Percentiles rank a stretch among this genome's conserved stretches.
Conservation (phyloP, 2,113 vertebrate species). For the Plecotus auritus region DNA sequence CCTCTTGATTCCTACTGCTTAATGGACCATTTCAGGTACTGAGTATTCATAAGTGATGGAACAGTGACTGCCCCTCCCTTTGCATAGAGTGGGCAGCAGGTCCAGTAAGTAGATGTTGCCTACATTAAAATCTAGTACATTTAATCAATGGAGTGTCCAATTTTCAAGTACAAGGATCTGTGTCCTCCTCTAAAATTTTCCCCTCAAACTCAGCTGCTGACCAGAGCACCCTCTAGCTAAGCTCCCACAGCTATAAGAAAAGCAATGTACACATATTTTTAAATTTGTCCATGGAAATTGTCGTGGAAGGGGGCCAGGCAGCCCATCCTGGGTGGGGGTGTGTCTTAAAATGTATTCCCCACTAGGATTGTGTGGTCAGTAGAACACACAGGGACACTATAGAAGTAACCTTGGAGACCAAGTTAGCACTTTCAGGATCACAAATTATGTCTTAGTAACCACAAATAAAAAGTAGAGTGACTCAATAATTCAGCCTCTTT, state of each 20-base stretch:
- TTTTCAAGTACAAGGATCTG: neutral
- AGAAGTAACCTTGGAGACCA: neutral
- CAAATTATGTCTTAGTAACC: neutral
- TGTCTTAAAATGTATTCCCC: neutral
- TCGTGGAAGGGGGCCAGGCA: neutral
- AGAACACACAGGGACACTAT: neutral
- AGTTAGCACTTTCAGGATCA: neutral
- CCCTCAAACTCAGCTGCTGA: neutral
- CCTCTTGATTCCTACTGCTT: neutral
- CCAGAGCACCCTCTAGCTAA: neutral
- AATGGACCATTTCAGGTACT: neutral
- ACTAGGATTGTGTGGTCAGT: neutral
- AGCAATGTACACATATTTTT: neutral
- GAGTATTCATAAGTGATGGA: neutral
- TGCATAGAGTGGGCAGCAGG: neutral
- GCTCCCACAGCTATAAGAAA: neutral
- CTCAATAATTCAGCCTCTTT: neutral
- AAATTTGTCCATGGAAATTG: neutral
- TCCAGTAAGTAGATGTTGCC: neutral
- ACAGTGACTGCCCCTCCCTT: neutral
- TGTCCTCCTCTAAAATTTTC: neutral
- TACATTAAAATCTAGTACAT: neutral
- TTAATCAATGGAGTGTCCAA: neutral
- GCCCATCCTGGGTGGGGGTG: neutral
- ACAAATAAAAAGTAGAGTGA: neutral